Conservation (phyloP, 30 jellyfish, hydroid and myxozoan genomes). For the Catostylus mosaicus region DNA sequence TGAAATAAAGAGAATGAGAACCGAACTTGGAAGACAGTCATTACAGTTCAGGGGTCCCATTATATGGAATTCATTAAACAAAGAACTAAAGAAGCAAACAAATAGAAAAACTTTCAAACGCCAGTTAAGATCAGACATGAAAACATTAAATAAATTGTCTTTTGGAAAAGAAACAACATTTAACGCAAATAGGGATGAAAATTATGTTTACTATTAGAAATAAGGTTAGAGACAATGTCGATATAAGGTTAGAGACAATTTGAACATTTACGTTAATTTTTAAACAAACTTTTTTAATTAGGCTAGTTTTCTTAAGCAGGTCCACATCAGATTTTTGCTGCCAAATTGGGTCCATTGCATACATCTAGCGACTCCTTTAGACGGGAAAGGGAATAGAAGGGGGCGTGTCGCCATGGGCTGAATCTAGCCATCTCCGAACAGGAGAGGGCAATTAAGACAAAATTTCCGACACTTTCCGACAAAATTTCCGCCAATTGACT, state of each 20-base stretch:
- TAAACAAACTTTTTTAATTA: conserved; percentile 19
- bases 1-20: conserved; percentile 16
- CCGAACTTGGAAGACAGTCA: conserved; percentile 55
- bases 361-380: no score
- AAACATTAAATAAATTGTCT: conserved; percentile 18
- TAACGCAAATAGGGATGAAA: conserved; percentile 22
- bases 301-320: conserved; percentile 43
- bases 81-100: conserved; percentile 26
- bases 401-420: no score
- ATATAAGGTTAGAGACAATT: conserved; percentile 14
- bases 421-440: no score
- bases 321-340: conserved; percentile 42
- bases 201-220: conserved; percentile 29
- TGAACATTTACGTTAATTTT: conserved; percentile 25
- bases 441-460: no score
- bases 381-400: no score
- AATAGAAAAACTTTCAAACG: conserved; percentile 33
- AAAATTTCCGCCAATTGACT: no score
- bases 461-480: no score
- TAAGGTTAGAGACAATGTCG: conserved; percentile 25
- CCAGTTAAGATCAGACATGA: conserved; percentile 29
- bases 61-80: conserved; percentile 11
- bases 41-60: conserved; percentile 29
- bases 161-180: conserved; percentile 33
- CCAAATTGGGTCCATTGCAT: no score